Conservation (phyloP, 2,797 vertebrate species). For the Scarus forsteni region DNA sequence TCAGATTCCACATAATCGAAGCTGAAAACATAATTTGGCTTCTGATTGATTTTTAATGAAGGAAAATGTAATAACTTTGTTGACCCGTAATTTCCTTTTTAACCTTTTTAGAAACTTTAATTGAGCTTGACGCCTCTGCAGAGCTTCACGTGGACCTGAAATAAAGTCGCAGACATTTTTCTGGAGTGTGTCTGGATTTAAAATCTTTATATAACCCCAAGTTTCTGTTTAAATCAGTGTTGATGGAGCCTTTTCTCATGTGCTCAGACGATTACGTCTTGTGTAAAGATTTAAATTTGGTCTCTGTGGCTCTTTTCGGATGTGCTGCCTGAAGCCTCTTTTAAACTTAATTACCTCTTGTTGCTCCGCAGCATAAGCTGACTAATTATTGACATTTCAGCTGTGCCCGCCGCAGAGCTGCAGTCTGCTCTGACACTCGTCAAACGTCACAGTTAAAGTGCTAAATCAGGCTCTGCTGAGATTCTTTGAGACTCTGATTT, state of each 20-base stretch:
- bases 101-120: slow-evolving; percentile 44
- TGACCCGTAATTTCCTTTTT: slow-evolving; percentile 39
- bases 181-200: not conserved
- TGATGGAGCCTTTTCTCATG: not conserved
- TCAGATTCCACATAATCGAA: slow-evolving; percentile 37
- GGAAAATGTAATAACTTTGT: slow-evolving; percentile 48
- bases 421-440: slow-evolving; percentile 4
- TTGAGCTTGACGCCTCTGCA: slow-evolving; percentile 17
- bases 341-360: slow-evolving; percentile 31
- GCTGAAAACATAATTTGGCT: slow-evolving; percentile 31
- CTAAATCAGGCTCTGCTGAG: not conserved
- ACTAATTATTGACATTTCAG: slow-evolving; percentile 41
- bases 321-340: slow-evolving; percentile 13
- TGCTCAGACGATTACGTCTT: slow-evolving; percentile 5
- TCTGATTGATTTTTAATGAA: slow-evolving; percentile 56
- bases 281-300: slow-evolving; percentile 15
- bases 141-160: not conserved
- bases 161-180: not conserved
- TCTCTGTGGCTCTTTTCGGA: not conserved
- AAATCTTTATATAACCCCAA: not conserved
- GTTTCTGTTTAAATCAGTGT: not conserved
- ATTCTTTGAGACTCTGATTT: not conserved
- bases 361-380: slow-evolving; percentile 5
- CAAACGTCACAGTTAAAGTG: not conserved
- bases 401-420: slow-evolving; percentile 8